Conservation (phyloP, 2,113 vertebrate species). For the Notechis scutatus region DNA sequence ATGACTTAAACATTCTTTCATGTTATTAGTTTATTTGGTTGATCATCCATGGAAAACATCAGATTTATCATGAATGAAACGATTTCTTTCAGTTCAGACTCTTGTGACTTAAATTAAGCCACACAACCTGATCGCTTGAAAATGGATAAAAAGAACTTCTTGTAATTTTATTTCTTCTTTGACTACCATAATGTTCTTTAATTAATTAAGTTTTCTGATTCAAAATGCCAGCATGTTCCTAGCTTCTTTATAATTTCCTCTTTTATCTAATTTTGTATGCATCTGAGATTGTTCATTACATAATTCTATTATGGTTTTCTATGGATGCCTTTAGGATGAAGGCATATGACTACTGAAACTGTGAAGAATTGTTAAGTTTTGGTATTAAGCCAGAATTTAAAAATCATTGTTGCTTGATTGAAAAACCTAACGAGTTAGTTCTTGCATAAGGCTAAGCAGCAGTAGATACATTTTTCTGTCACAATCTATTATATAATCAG, state of each 20-base stretch:
- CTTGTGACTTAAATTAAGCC: neutral
- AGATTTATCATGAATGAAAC: fast-evolving
- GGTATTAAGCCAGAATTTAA: neutral
- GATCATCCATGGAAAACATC: fast-evolving
- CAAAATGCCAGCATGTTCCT: neutral
- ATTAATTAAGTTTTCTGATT: fast-evolving
- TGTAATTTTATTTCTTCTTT: neutral
- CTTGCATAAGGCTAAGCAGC: neutral
- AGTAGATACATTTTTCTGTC: neutral
- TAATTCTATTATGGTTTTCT: neutral
- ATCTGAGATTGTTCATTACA: neutral
- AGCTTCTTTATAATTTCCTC: neutral
- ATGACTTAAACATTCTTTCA: neutral
- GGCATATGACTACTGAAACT: neutral
- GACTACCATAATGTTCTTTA: neutral
- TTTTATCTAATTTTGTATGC: neutral
- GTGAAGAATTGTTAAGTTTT: neutral
- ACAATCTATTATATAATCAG: neutral
- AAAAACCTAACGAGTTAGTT: neutral
- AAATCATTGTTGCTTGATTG: neutral
- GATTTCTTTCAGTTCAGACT: neutral
- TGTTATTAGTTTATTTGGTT: neutral
- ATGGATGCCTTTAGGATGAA: neutral
- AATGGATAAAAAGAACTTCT: neutral
- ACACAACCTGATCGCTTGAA: neutral